These are phyloP conservation scores for Kryptopterus vitreolus DNA, from an alignment of 2,797 vertebrate genomes.

Conservation along the genomic window DNA sequence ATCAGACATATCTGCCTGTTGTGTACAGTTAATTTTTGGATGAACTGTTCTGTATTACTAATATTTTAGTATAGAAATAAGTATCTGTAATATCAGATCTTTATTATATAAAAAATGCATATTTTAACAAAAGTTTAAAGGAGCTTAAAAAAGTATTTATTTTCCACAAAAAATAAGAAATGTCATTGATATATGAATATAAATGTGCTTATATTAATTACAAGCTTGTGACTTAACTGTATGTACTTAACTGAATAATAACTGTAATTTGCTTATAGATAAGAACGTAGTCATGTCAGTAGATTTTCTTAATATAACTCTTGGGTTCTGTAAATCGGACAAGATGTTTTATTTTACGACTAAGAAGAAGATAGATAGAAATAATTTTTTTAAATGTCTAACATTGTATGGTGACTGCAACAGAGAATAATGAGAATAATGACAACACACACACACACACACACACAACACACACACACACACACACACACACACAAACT, in stretches of 20 bases:
- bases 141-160: too few species aligned
- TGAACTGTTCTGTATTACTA: neutral
- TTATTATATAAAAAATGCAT: neutral
- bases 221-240: too few species aligned
- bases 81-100: neutral
- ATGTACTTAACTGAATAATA: too few species aligned
- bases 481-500: conserved; percentile 64
- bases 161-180: too few species aligned
- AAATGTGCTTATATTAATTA: too few species aligned
- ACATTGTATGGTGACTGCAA: conserved; percentile 78
- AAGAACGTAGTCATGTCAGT: neutral
- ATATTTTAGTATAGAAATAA: neutral
- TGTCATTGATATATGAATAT: neutral
- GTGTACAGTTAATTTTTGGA: neutral
- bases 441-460: conserved; percentile 55
- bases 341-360: neutral
- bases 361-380: neutral
- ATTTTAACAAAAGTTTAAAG: too few species aligned
- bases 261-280: neutral
- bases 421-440: conserved; percentile 81
- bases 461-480: conserved; percentile 54
- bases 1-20: neutral
- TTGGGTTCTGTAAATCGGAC: neutral
- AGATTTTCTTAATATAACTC: neutral
- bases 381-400: neutral